Conservation (phyloP, 1,140 invertebrate species). For the Bombus turneri region DNA sequence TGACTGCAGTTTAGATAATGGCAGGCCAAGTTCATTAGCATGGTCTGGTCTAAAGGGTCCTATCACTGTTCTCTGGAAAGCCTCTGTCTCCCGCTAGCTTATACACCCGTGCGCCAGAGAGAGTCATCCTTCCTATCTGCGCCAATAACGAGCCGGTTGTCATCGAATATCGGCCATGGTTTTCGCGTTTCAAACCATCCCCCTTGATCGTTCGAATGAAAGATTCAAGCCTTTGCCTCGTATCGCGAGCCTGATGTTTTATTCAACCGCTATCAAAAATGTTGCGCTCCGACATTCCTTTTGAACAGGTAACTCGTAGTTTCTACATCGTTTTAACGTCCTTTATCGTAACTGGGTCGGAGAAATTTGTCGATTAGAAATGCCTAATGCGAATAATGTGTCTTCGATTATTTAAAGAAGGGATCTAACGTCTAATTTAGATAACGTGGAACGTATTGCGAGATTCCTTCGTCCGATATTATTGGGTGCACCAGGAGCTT, state of each 20-base stretch:
- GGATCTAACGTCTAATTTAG: not conserved
- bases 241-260: not conserved
- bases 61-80: conserved; percentile 60
- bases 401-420: not conserved
- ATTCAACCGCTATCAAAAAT: not conserved
- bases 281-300: not conserved
- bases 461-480: too few species aligned
- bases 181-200: not conserved
- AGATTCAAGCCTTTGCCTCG: not conserved
- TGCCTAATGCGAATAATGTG: not conserved
- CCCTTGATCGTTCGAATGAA: not conserved
- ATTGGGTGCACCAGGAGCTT: too few species aligned
- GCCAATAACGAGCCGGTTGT: conserved; percentile 50
- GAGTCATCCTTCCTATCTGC: conserved; percentile 24
- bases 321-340: too few species aligned
- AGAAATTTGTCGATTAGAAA: not conserved
- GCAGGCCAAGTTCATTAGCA: conserved; percentile 77
- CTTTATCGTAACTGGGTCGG: not conserved
- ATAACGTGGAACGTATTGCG: not conserved
- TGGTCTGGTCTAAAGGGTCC: conserved; percentile 65
- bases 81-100: conserved; percentile 25
- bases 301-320: not conserved
- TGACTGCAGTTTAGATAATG: conserved; percentile 77
- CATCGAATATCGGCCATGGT: conserved; percentile 18
- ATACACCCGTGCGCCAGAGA: conserved; percentile 13